Evolutionary conservation across 2,113 vertebrate species (phyloP).

Genomic region (Otolemur garnettii): DNA sequence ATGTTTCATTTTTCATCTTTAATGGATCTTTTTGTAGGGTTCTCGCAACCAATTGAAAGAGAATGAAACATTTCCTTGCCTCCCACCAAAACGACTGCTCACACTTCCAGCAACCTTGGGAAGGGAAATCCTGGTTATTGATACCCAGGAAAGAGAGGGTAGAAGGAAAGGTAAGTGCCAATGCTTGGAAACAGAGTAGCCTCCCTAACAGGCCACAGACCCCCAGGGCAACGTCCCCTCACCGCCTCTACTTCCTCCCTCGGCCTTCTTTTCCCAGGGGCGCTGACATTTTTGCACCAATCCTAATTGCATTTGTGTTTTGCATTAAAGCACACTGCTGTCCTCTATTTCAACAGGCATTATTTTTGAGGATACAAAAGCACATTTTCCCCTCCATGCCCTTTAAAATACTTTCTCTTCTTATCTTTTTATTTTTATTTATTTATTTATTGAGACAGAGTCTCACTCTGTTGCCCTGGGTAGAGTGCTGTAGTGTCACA

Average conservation of each 20-base stretch:
- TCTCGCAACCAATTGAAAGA: conserved; percentile 49
- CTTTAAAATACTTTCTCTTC: background rate
- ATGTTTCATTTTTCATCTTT: conserved; percentile 69
- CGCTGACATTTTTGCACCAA: conserved; percentile 51
- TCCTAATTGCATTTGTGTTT: conserved; percentile 66
- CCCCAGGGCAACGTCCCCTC: background rate
- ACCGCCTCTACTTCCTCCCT: background rate
- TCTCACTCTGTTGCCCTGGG: too few relatives aligned
- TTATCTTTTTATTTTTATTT: background rate
- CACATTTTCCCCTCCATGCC: background rate
- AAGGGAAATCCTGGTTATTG: background rate
- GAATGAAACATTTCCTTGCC: conserved; percentile 53
- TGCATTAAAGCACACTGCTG: background rate
- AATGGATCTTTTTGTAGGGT: conserved; percentile 37
- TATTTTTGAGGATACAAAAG: conserved; percentile 13
- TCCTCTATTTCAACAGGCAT: conserved; percentile 52
- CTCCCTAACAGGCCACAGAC: background rate
- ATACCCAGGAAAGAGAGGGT: background rate
- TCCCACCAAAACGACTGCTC: background rate
- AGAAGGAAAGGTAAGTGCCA: background rate
- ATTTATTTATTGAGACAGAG: too few relatives aligned
- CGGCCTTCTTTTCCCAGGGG: conserved; percentile 39
- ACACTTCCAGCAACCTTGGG: background rate
- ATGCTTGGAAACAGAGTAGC: background rate
- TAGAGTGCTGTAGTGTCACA: too few relatives aligned